phyloP scores from a whole-genome alignment of 2,113 vertebrate genomes.

The Catharus fuscescens region DNA sequence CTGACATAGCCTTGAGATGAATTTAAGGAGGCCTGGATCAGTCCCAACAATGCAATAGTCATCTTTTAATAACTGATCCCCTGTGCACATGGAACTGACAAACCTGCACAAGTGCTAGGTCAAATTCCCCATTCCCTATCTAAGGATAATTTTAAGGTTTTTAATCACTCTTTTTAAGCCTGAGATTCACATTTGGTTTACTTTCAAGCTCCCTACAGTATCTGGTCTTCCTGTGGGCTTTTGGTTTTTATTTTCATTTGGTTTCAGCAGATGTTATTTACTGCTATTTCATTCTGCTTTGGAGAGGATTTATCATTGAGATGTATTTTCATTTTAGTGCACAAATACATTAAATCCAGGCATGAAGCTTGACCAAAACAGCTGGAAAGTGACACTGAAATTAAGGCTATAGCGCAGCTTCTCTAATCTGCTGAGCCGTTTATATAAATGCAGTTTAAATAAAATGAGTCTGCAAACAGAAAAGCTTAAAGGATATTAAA shows the following conservation, averaged over 20 bases:
- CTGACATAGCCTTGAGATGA: background rate
- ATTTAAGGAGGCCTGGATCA: background rate
- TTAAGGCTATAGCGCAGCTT: slow-evolving; percentile 49
- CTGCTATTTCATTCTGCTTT: slow-evolving; percentile 22
- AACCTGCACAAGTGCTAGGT: background rate
- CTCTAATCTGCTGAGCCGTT: slow-evolving; percentile 60
- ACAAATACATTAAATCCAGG: slow-evolving; percentile 49
- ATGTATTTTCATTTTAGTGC: slow-evolving; percentile 42
- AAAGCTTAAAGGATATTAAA: slow-evolving; percentile 64
- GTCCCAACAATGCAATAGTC: background rate
- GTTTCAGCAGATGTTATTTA: slow-evolving; percentile 60
- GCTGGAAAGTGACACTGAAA: slow-evolving; percentile 67
- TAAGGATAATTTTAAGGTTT: slow-evolving; percentile 1
- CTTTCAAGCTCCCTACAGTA: slow-evolving; percentile 1
- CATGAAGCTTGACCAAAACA: slow-evolving; percentile 56
- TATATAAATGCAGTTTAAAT: slow-evolving; percentile 70
- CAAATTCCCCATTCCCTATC: background rate
- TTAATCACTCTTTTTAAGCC: background rate
- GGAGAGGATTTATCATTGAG: slow-evolving; percentile 53
- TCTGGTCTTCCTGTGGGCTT: slow-evolving; percentile 6
- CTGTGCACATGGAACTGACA: background rate
- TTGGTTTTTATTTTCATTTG: slow-evolving; percentile 38
- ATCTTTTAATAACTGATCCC: background rate
- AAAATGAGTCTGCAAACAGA: slow-evolving; percentile 59
- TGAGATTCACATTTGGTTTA: background rate